Evolutionary conservation across 1,140 invertebrate species (phyloP).

Genomic region (Hyles vespertilio): DNA sequence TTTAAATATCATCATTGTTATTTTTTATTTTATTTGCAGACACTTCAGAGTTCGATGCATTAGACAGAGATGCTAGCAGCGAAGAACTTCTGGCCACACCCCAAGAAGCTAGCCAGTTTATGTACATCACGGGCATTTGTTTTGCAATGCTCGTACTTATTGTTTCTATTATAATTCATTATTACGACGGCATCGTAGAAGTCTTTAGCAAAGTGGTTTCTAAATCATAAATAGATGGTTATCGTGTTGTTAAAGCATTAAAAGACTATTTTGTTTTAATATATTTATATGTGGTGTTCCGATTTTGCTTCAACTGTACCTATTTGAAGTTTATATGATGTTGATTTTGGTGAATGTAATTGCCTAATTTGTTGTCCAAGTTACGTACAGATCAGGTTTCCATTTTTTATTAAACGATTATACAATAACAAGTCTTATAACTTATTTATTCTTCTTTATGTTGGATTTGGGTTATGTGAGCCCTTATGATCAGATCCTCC

Average conservation of each 20-base stretch:
- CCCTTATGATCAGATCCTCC: too few relatives aligned
- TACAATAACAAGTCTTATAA: too few relatives aligned
- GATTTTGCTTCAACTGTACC: background rate
- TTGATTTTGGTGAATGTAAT: background rate
- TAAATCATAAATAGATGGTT: conserved; percentile 31
- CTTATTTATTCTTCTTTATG: too few relatives aligned
- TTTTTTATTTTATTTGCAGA: conserved; percentile 62
- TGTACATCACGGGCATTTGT: conserved; percentile 76
- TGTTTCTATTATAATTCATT: conserved; percentile 77
- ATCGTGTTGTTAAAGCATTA: conserved; percentile 6
- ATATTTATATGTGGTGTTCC: background rate
- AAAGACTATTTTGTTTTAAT: conserved; percentile 7
- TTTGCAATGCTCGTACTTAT: conserved; percentile 77
- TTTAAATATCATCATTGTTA: background rate
- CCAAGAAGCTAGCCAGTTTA: conserved; percentile 73
- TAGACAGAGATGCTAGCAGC: conserved; percentile 74
- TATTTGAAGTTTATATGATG: background rate
- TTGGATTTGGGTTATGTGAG: too few relatives aligned
- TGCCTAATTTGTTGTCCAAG: too few relatives aligned
- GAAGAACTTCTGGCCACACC: conserved; percentile 70
- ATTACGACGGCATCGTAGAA: conserved; percentile 48
- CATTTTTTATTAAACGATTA: too few relatives aligned
- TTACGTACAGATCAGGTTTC: too few relatives aligned
- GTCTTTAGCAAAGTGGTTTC: conserved; percentile 41
- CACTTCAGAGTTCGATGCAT: conserved; percentile 80